Base-by-base conservation (phyloP, 2,888 invertebrate species). In the Chrysolina oricalcia region DNA sequence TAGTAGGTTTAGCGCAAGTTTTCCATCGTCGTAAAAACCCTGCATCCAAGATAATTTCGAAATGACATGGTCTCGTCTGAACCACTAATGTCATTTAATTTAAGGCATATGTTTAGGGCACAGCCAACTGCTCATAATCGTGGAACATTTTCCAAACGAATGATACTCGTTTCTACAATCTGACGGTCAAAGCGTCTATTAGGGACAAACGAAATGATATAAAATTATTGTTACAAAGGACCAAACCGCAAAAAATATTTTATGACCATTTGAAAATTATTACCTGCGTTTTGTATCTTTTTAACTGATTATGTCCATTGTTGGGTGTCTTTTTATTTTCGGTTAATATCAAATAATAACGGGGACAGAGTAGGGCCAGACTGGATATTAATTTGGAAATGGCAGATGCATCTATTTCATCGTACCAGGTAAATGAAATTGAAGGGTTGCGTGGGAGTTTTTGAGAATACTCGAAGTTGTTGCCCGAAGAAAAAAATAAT, bases 31-130 rank as follows among this genome's bases (percentile, higher is more conserved):
- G 62, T 46, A 74, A 70, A 65, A 46, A 70, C 67, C 72, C 67
- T 75, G 63, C 59, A 56, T 74, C 59, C 40, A 74, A 63, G 63
- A 71, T 82, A 82, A 82, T 83, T 80, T 79, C 75, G 72, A 85
- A 86, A 86, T 86, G 85, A 86, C 85, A 86, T 81, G 83, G 83
- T 83, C 78, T 78, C 73, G 75, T 75, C 80, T 79, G 77, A 79
- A 79, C 78, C 75, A 81, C 85, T 86, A 86, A 86, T 86, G 85
- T 85, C 86, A 85, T 85, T 86, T 86, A 86, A 86, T 86, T 86
- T 84, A 82, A 85, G 81, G 82, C 86, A 86, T 86, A 84, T 86
- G 86, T 85, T 86, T 86, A 85, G 81, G 56, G 72, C 70, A 50
- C 73, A 69, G 67, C 72, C 78, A 72, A 77, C 76, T 73, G 75